These are phyloP conservation scores for Helicoverpa zea DNA, from an alignment of 1,140 invertebrate genomes.

Conservation along the genomic window DNA sequence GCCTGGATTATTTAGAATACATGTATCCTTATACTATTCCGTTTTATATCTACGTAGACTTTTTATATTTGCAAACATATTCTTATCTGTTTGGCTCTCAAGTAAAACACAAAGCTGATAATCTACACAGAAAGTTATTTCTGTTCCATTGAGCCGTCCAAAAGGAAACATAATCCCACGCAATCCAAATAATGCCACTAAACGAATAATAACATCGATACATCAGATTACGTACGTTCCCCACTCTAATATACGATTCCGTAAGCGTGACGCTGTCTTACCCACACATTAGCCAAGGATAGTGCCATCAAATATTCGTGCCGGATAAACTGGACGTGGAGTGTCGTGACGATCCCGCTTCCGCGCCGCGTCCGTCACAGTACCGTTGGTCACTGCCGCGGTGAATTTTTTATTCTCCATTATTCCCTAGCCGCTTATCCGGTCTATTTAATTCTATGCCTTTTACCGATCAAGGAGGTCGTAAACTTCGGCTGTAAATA, in stretches of 20 bases:
- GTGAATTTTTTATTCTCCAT: conserved; percentile 82
- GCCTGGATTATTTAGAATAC: conserved; percentile 12
- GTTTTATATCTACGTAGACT: no score
- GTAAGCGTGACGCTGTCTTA: conserved; percentile 36
- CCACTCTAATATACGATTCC: conserved; percentile 40
- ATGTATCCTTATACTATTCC: not conserved
- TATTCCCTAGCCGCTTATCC: conserved; percentile 74
- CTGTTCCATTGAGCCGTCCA: not conserved
- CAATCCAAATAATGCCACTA: not conserved
- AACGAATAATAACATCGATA: conserved; percentile 9
- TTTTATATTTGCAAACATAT: no score
- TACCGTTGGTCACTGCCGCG: conserved; percentile 64
- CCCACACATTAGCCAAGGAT: conserved; percentile 32
- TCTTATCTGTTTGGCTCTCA: no score
- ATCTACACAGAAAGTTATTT: not conserved
- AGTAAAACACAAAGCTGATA: no score
- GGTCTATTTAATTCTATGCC: conserved; percentile 69
- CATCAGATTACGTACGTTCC: conserved; percentile 15
- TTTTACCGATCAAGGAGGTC: conserved; percentile 53
- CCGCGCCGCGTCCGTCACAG: conserved; percentile 46
- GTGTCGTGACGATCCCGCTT: conserved; percentile 49
- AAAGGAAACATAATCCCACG: not conserved
- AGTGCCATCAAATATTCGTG: conserved; percentile 44
- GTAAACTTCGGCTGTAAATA: conserved; percentile 45
- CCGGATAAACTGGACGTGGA: conserved; percentile 34